phyloP scores from a whole-genome alignment of 2,797 vertebrate genomes.

The Crenichthys baileyi region DNA sequence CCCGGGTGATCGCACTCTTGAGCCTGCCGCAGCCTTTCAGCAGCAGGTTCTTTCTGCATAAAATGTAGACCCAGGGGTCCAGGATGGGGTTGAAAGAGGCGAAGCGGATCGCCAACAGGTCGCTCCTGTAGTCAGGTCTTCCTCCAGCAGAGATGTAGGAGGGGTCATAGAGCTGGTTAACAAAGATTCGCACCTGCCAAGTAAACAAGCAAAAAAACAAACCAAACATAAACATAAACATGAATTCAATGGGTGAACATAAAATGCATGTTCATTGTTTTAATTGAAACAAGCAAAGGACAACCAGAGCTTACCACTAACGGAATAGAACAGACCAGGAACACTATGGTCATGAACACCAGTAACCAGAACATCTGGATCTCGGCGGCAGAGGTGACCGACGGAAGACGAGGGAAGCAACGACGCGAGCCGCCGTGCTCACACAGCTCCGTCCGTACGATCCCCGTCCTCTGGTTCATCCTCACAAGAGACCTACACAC shows the following conservation, averaged over 20 bases:
- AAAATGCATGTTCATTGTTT: not conserved
- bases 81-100: conserved; percentile 87
- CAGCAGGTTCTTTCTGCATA: conserved; percentile 83
- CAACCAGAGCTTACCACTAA: conserved; percentile 77
- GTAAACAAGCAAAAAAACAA: not conserved
- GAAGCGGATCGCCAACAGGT: conserved; percentile 83
- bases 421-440: conserved; percentile 73
- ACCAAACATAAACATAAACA: not conserved
- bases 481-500: conserved; percentile 83
- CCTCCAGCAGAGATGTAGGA: conserved; percentile 75
- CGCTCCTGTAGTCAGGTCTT: conserved; percentile 75
- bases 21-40: conserved; percentile 78
- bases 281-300: not conserved
- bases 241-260: not conserved
- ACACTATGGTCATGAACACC: conserved; percentile 84
- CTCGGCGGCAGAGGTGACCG: conserved; percentile 80
- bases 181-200: conserved; percentile 82
- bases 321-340: conserved; percentile 85
- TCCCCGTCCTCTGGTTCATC: conserved; percentile 80
- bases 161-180: conserved; percentile 82
- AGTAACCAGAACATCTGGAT: conserved; percentile 86
- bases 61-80: conserved; percentile 86
- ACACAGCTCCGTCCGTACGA: conserved; percentile 73
- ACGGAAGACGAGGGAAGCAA: conserved; percentile 75
- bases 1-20: conserved; percentile 58